Base-by-base conservation (phyloP, 2,888 invertebrate species). In the Dynastes tityus region DNA sequence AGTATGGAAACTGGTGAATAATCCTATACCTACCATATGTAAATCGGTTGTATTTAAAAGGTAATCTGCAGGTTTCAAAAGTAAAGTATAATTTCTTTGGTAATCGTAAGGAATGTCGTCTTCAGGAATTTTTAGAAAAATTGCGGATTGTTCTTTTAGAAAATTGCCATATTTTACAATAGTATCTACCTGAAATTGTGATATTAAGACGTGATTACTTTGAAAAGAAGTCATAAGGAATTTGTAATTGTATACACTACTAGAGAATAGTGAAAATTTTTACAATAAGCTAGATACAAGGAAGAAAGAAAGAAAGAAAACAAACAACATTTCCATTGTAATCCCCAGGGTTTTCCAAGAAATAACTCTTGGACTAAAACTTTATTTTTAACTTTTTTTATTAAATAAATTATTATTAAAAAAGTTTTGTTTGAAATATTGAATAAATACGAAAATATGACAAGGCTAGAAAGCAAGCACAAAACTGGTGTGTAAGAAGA, bases 41-140 rank as follows among this genome's bases (percentile, higher is more conserved):
- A 90, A 91, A 82, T 91, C 90, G n/a, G 90, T 88, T 49, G 89
- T 89, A 1, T 89, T 88, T 71, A 92, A 82, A 63, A 91, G 82
- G 1, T 88, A 86, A 80, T 92, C 91, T 27, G 91, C 92, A 13
- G 91, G 90, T 80, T 90, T 90, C 55, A 90, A 85, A 0, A 91
- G 83, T 3, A 91, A 86, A 11, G 90, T 89, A 79, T 90, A 90
- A 80, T 91, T 91, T 77, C 91, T 86, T 78, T 87, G 85, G n/a
- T 91, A 85, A 9, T 90, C 86, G 22, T 74, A 80, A 0, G 87
- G 85, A 37, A 87, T 78, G 40, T 83, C 78, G 29, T 80, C 78
- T 78, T 78, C 80, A 11, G 75, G 29, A 27, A 74, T 73, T 55
- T 58, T 76, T 16, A 63, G 68, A n/a, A 81, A 71, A 9, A 79